Base-by-base conservation (phyloP, 2,888 invertebrate genomes). In the Polydesmus complanatus region DNA sequence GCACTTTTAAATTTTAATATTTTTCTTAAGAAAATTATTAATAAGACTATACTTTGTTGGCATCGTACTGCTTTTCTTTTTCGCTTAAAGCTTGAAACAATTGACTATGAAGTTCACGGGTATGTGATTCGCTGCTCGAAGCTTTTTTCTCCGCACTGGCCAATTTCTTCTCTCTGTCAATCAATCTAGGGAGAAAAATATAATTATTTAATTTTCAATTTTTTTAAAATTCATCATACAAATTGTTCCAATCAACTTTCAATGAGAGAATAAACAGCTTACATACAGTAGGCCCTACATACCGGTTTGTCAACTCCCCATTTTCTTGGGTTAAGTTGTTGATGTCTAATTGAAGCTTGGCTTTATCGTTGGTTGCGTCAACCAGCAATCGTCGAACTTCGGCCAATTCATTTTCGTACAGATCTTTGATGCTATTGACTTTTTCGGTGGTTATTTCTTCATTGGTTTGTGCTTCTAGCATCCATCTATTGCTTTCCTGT, bases 301-400 rank as follows among this genome's bases (percentile, higher is more conserved):
- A 85, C 83, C 83, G 83, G 63, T 79, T 77, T 70, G 83, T 84
- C 18, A 92, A 75, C 66, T 92, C 92, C 69, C 88, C 88, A 68
- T 86, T 87, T 71, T 90, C 88, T 67, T 89, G 89, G 76, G 84
- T 84, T 58, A 90, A 77, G 65, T 91, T 85, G 75, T 89, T 90
- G 50, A 85, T 82, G 71, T 97, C 95, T 67, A 97, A 89, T 75
- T 95, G 93, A 57, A 95, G 78, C 71, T 88, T 89, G 1, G 94
- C 93, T 75, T 92, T 90, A 70, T 96, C 95, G 57, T 86, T 84
- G 18, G 94, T 86, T 1, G 89, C 88, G 65, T 93, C 93, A 72
- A 97, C 97, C 68, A 97, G 77, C 51, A 94, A 76, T 72, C 87
- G 88, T 64, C 96, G 81, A 22, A 95, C 90, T 71, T 95, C 95